These are phyloP conservation scores for Pilophorus perplexus DNA, from an alignment of 2,888 invertebrate genomes.

Conservation along the genomic window DNA sequence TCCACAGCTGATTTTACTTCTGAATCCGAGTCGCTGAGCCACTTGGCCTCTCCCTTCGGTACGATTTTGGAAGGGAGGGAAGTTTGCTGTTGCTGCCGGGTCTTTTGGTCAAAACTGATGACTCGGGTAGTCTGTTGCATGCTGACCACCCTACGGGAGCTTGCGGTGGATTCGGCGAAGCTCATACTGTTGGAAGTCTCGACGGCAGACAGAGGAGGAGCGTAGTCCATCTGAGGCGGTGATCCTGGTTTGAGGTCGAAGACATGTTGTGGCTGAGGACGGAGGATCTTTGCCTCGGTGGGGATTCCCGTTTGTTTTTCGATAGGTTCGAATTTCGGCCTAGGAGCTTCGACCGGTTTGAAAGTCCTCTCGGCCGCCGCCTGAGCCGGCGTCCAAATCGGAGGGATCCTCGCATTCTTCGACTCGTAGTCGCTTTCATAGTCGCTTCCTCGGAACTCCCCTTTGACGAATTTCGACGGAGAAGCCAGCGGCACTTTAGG, in stretches of 20 bases:
- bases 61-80: constrained; percentile 51
- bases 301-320: constrained; percentile 51
- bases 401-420: constrained; percentile 51
- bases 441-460: constrained; percentile 66
- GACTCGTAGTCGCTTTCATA: constrained; percentile 71
- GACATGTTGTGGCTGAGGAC: constrained; percentile 49
- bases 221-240: constrained; percentile 60
- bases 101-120: constrained; percentile 63
- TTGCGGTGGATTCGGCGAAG: constrained; percentile 68
- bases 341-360: constrained; percentile 58
- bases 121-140: constrained; percentile 68
- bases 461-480: constrained; percentile 65
- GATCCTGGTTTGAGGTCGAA: constrained; percentile 58
- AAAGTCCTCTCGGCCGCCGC: constrained; percentile 59
- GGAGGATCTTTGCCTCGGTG: constrained; percentile 51
- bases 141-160: constrained; percentile 63
- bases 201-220: constrained; percentile 61
- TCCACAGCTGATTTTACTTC: constrained; percentile 36
- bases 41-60: constrained; percentile 47
- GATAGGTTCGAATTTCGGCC: constrained; percentile 62
- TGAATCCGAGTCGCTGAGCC: constrained; percentile 47
- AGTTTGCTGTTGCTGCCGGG: constrained; percentile 48
- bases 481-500: constrained; percentile 57
- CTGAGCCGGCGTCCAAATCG: constrained; percentile 55
- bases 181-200: constrained; percentile 68